phyloP scores from a whole-genome alignment of 2,113 vertebrate species.

The Neotragus pygmaeus region DNA sequence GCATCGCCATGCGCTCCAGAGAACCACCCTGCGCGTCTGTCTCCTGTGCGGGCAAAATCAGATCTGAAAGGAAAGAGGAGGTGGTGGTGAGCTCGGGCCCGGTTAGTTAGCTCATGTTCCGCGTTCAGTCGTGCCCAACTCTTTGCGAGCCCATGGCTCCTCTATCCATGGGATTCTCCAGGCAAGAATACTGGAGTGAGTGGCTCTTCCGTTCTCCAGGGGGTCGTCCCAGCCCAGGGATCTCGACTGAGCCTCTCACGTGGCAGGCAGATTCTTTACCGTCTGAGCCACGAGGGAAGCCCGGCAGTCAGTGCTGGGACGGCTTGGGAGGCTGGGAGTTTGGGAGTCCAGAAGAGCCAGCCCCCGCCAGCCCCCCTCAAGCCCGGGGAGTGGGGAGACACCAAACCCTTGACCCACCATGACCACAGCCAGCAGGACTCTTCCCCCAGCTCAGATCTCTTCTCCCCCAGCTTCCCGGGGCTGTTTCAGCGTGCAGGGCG shows the following conservation, averaged over 20 bases:
- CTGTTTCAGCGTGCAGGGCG: not conserved
- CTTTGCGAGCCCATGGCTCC: not conserved
- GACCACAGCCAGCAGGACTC: fast-evolving
- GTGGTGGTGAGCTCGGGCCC: not conserved
- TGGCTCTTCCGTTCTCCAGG: not conserved
- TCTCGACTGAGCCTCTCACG: not conserved
- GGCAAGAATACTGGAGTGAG: not conserved
- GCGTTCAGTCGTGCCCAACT: not conserved
- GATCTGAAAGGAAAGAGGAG: not conserved
- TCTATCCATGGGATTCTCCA: not conserved
- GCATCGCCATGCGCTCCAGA: fast-evolving
- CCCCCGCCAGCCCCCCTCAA: not conserved
- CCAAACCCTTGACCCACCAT: not conserved
- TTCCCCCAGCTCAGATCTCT: not conserved
- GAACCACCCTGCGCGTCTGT: not conserved
- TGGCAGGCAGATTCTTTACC: not conserved
- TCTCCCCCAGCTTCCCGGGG: not conserved
- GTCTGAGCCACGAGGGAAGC: not conserved
- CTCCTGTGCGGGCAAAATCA: not conserved
- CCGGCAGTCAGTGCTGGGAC: not conserved
- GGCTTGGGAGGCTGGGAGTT: not conserved
- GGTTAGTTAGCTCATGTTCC: not conserved
- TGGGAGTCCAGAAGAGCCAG: not conserved
- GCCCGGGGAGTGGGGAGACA: not conserved
- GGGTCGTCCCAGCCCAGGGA: not conserved